phyloP scores from a whole-genome alignment of 2,888 invertebrate species.

The Dryadula phaetusa region DNA sequence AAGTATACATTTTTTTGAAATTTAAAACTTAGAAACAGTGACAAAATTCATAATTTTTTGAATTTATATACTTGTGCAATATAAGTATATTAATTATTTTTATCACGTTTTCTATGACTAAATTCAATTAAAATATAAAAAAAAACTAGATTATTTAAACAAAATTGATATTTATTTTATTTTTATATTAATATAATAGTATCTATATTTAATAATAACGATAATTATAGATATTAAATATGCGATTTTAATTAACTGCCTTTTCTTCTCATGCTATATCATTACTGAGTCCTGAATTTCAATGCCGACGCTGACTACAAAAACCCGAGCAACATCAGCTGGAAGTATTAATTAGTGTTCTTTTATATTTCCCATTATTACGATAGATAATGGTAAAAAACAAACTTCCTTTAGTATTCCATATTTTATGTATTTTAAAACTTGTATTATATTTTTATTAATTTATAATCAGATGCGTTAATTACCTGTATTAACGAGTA shows the following conservation, averaged over 20 bases:
- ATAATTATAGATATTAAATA: slow-evolving; percentile 10
- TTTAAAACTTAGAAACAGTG: no score
- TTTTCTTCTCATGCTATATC: slow-evolving; percentile 15
- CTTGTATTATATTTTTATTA: slow-evolving; percentile 7
- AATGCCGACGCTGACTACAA: slow-evolving; percentile 12
- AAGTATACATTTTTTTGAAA: no score
- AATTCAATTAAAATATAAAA: no score
- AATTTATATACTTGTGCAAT: no score
- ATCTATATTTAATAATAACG: not conserved
- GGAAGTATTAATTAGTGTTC: slow-evolving; percentile 15
- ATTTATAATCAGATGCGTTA: not conserved
- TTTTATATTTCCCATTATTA: slow-evolving; percentile 18
- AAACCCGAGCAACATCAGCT: slow-evolving; percentile 15
- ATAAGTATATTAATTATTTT: no score
- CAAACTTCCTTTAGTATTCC: slow-evolving; percentile 1
- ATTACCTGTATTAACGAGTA: not conserved
- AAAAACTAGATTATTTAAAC: not conserved
- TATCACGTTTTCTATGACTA: no score
- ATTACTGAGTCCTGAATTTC: slow-evolving; percentile 15
- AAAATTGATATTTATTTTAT: not conserved
- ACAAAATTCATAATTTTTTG: no score
- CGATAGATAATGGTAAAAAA: slow-evolving; percentile 17
- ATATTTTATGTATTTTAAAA: slow-evolving; percentile 2
- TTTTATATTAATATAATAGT: not conserved
- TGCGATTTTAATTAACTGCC: slow-evolving; percentile 10